phyloP scores from a whole-genome alignment of 1,140 invertebrate genomes.

The Drosophila grimshawi region DNA sequence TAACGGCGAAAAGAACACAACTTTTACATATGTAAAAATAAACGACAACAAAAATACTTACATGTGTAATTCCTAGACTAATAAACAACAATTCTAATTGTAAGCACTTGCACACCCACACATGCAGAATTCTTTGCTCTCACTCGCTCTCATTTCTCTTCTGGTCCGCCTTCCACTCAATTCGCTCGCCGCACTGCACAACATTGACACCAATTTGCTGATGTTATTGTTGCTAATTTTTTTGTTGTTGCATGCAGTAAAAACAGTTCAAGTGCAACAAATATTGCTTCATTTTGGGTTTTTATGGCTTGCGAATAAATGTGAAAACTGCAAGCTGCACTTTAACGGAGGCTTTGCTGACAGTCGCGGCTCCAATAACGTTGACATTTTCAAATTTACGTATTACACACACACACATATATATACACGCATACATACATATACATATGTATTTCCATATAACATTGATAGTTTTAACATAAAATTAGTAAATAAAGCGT shows the following conservation, averaged over 20 bases:
- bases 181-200: slow-evolving; percentile 27
- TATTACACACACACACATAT: slow-evolving; percentile 38
- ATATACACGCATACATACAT: slow-evolving; percentile 46
- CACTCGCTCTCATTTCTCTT: background rate
- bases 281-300: slow-evolving; percentile 42
- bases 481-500: slow-evolving; percentile 58
- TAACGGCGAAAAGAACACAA: slow-evolving; percentile 40
- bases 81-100: slow-evolving; percentile 48
- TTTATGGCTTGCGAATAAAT: background rate
- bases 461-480: slow-evolving; percentile 33
- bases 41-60: slow-evolving; percentile 27
- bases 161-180: slow-evolving; percentile 1
- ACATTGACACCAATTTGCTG: slow-evolving; percentile 50
- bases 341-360: slow-evolving; percentile 28
- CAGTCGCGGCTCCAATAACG: slow-evolving; percentile 27
- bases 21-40: slow-evolving; percentile 40
- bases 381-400: slow-evolving; percentile 14
- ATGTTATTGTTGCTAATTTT: slow-evolving; percentile 20
- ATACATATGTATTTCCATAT: slow-evolving; percentile 15
- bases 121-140: background rate
- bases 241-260: slow-evolving; percentile 32
- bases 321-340: slow-evolving; percentile 36
- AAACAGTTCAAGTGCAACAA: slow-evolving; percentile 57
- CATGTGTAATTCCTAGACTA: slow-evolving; percentile 53
- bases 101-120: slow-evolving; percentile 33